phyloP scores from a whole-genome alignment of 2,797 vertebrate species.

The Amblyraja radiata region DNA sequence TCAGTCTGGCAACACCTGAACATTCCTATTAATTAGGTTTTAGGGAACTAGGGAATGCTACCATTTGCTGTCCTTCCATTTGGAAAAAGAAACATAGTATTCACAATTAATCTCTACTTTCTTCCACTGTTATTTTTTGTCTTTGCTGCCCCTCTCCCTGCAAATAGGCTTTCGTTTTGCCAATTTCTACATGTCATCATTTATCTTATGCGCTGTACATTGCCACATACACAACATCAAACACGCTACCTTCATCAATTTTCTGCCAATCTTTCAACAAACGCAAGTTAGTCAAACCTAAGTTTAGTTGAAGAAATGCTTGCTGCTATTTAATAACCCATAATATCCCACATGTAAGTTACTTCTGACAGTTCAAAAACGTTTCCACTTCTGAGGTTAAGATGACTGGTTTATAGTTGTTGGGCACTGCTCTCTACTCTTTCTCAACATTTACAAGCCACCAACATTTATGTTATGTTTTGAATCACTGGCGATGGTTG shows the following conservation, averaged over 20 bases:
- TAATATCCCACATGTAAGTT: background rate
- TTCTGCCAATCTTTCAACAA: no score
- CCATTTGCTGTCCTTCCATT: background rate
- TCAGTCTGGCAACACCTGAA: no score
- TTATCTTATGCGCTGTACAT: background rate
- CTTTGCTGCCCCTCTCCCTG: background rate
- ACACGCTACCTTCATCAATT: background rate
- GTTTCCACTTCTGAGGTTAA: background rate
- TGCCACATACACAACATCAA: background rate
- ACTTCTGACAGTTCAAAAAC: background rate
- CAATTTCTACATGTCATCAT: background rate
- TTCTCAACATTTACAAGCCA: background rate
- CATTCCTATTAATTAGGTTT: no score
- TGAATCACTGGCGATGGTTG: background rate
- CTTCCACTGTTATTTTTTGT: background rate
- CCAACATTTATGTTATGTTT: background rate
- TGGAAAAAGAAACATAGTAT: background rate
- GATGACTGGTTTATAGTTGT: background rate
- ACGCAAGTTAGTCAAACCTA: no score
- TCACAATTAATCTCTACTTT: background rate
- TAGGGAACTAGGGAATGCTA: background rate
- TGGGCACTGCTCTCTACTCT: background rate
- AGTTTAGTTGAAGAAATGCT: background rate
- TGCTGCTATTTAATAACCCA: background rate
- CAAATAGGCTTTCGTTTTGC: background rate